Conservation (phyloP, 1,140 invertebrate genomes). For the Thaumatotibia leucotreta region DNA sequence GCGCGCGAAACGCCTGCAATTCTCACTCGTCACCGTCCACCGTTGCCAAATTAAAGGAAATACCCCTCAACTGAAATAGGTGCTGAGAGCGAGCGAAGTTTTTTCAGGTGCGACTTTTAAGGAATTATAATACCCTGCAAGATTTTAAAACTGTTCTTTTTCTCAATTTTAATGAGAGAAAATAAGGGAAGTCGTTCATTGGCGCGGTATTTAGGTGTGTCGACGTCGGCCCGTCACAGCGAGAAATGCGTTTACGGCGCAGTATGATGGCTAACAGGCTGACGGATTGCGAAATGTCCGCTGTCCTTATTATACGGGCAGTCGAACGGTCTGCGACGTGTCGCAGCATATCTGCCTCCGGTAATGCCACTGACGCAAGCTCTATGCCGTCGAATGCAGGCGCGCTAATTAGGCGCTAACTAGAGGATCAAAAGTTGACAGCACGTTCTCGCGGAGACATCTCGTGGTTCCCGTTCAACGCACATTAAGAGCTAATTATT, state of each 20-base stretch:
- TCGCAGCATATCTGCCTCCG: conserved; percentile 22
- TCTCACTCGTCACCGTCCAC: conserved; percentile 56
- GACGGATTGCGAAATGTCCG: conserved; percentile 34
- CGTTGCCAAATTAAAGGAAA: conserved; percentile 64
- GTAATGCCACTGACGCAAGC: conserved; percentile 34
- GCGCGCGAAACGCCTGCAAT: conserved; percentile 45
- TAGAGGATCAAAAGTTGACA: conserved; percentile 44
- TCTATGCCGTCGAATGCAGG: conserved; percentile 14
- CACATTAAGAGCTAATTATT: conserved; percentile 69
- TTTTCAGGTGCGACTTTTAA: conserved; percentile 26
- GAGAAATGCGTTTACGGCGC: conserved; percentile 35
- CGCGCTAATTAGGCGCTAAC: conserved; percentile 48
- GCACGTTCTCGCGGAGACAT: conserved; percentile 39
- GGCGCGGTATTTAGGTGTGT: conserved; percentile 33
- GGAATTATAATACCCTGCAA: conserved; percentile 31
- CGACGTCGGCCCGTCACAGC: conserved; percentile 34
- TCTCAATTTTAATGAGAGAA: conserved; percentile 38
- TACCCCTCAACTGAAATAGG: conserved; percentile 44
- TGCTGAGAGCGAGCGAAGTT: conserved; percentile 29
- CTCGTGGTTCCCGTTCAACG: conserved; percentile 21
- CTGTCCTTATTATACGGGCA: conserved; percentile 25
- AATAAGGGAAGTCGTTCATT: conserved; percentile 40
- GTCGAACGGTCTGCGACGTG: conserved; percentile 22
- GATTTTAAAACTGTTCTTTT: conserved; percentile 37
- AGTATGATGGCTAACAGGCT: conserved; percentile 29